A percentile compares a stretch with the other conserved stretches of the same genome.
These are phyloP conservation scores for Philopedon plagiatum DNA, from an alignment of 2,888 invertebrate genomes.

Conservation along the genomic window DNA sequence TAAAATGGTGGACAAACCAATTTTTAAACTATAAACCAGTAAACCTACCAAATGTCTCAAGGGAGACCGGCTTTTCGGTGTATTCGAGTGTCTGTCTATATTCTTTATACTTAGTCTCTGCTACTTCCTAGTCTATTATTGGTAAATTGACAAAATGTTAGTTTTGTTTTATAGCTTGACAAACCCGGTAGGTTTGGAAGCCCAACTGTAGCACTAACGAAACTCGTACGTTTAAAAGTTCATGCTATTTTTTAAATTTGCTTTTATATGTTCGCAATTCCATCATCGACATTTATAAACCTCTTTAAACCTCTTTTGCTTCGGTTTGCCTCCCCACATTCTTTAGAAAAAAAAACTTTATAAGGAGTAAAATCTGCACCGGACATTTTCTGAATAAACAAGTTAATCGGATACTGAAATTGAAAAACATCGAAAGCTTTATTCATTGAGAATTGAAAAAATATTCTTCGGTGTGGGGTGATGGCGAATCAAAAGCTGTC, in stretches of 20 bases:
- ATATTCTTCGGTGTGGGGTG: slow-evolving; percentile 54
- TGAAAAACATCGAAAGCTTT: slow-evolving; percentile 65
- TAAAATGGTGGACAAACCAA: too few relatives aligned
- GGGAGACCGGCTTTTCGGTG: too few relatives aligned
- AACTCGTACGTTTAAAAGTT: too few relatives aligned
- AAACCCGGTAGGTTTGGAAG: too few relatives aligned
- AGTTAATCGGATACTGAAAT: slow-evolving; percentile 66
- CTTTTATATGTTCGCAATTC: slow-evolving; percentile 2
- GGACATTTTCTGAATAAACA: slow-evolving; percentile 64
- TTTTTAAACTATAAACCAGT: too few relatives aligned
- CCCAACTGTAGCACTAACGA: too few relatives aligned
- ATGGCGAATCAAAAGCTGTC: slow-evolving; percentile 62
- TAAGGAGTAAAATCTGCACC: slow-evolving; percentile 54
- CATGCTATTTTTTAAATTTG: neutral
- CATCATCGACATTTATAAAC: slow-evolving; percentile 11
- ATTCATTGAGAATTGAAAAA: slow-evolving; percentile 62
- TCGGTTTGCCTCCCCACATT: neutral
- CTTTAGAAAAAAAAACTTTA: slow-evolving; percentile 33
- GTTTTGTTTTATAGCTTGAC: too few relatives aligned
- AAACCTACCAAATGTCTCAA: too few relatives aligned
- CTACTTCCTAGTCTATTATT: too few relatives aligned
- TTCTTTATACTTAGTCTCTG: too few relatives aligned
- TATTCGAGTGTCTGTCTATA: too few relatives aligned
- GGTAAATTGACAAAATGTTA: too few relatives aligned
- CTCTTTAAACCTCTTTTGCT: slow-evolving; percentile 9